Conservation (phyloP, 2,888 invertebrate species). For the Tetramorium bicarinatum region DNA sequence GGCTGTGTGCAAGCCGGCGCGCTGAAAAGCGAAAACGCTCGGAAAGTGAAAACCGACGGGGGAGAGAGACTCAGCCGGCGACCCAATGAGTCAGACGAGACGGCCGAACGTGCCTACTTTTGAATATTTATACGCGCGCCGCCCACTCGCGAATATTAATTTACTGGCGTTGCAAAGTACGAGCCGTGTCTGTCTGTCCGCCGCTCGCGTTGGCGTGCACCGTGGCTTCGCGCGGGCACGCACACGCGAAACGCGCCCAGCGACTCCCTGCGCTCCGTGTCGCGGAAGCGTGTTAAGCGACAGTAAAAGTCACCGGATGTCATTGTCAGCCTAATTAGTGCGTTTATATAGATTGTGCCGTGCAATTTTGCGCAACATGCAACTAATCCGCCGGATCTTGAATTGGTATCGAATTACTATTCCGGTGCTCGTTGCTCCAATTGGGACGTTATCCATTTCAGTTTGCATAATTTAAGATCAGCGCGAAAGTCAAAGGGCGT, state of each 20-base stretch:
- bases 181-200: conserved; percentile 36
- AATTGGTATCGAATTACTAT: conserved; percentile 6
- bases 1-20: background rate
- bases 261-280: background rate
- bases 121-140: conserved; percentile 65
- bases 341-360: conserved; percentile 19
- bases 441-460: background rate
- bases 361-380: conserved; percentile 19
- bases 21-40: conserved; percentile 49
- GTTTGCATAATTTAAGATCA: background rate
- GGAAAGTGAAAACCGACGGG: conserved; percentile 61
- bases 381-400: background rate
- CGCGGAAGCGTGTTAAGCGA: conserved; percentile 3
- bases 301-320: conserved; percentile 38
- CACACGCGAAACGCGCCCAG: conserved; percentile 33
- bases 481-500: background rate
- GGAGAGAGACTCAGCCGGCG: conserved; percentile 39
- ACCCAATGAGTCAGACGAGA: conserved; percentile 62
- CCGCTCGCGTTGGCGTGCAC: conserved; percentile 27
- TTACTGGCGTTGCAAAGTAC: conserved; percentile 35
- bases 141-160: conserved; percentile 67
- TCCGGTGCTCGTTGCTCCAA: background rate
- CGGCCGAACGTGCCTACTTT: conserved; percentile 61
- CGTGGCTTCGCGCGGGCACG: conserved; percentile 12
- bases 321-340: conserved; percentile 44